Evolutionary conservation across 2,113 vertebrate species (phyloP), one percentile per base, ranked within the genome.

Genomic region (Calyptommatus sinebrachiatus): DNA sequence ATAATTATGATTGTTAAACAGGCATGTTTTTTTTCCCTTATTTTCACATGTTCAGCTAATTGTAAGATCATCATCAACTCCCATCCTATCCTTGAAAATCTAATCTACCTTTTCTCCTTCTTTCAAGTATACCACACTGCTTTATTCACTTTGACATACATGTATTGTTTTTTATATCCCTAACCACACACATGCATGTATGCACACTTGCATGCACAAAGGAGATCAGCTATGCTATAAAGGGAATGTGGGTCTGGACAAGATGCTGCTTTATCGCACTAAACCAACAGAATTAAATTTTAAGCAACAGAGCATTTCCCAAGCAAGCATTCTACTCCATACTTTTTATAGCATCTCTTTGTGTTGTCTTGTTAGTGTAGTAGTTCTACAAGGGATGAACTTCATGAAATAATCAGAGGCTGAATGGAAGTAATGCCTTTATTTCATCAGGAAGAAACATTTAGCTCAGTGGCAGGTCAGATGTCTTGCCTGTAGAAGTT

Each of bases 251-350:
- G 12, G 53, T 71, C 4, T 66, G 16, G 77, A 31, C 68, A 79
- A 45, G 21, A 46, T 79, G 57, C 18, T 35, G 9, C 24, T 46
- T 79, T 71, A 79, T 50, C 45, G 71, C 61, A 61, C 16, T 78
- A 35, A 70, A 53, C 45, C 70, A 71, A 71, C 45, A 60, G 1
- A 68, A 57, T 77, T 68, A 69, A 78, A 28, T 35, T 71, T 78
- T 78, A 31, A 78, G 22, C 31, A 78, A 16, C 48, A 16, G 24
- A 28, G 62, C 46, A 71, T 28, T 71, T 46, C 53, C 11, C 16
- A 45, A 61, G n/a, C 2, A 60, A 70, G 24, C 70, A 26, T 8
- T 78, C 12, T 60, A 60, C 21, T 77, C 8, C 21, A 70, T n/a
- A n/a, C 24, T 24, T 60, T 61, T 22, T 57, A 61, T 70, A 61